These are phyloP conservation scores for Meda fulgida DNA, from an alignment of 2,797 vertebrate species.

Conservation along the genomic window DNA sequence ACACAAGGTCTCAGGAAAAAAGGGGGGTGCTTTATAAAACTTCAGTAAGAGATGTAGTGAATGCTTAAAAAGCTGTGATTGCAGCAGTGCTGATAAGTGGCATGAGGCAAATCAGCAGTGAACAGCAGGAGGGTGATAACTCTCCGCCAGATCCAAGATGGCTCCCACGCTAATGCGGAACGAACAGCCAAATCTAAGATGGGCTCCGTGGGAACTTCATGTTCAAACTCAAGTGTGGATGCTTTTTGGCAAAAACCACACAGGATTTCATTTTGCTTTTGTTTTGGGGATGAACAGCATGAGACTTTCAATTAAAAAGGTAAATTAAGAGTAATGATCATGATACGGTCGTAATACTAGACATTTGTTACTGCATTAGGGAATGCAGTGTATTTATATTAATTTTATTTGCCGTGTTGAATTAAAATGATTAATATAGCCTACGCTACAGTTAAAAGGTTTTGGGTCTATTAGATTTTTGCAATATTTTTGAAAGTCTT, in stretches of 20 bases:
- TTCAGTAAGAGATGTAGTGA: constrained; percentile 33
- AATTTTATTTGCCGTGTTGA: background rate
- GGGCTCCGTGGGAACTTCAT: constrained; percentile 32
- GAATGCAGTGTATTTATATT: background rate
- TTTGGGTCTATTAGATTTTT: background rate
- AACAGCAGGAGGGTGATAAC: constrained; percentile 56
- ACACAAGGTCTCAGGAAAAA: constrained; percentile 30
- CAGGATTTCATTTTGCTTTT: constrained; percentile 41
- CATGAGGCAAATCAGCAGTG: constrained; percentile 60
- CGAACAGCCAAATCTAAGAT: constrained; percentile 44
- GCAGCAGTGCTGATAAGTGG: constrained; percentile 58
- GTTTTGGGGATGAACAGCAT: constrained; percentile 14
- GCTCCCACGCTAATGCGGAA: constrained; percentile 29
- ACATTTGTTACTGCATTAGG: constrained; percentile 3
- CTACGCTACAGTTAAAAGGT: background rate
- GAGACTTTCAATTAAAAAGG: background rate
- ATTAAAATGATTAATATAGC: background rate
- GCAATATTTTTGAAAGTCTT: background rate
- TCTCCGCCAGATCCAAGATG: constrained; percentile 47
- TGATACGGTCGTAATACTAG: background rate
- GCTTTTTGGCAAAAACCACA: constrained; percentile 26
- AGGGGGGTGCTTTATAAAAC: constrained; percentile 39
- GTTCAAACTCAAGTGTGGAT: constrained; percentile 33
- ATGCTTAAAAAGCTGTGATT: constrained; percentile 54
- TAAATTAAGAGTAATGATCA: constrained; percentile 15